Base-by-base conservation (phyloP, 2,113 vertebrate genomes). In the Muscicapa adusta region DNA sequence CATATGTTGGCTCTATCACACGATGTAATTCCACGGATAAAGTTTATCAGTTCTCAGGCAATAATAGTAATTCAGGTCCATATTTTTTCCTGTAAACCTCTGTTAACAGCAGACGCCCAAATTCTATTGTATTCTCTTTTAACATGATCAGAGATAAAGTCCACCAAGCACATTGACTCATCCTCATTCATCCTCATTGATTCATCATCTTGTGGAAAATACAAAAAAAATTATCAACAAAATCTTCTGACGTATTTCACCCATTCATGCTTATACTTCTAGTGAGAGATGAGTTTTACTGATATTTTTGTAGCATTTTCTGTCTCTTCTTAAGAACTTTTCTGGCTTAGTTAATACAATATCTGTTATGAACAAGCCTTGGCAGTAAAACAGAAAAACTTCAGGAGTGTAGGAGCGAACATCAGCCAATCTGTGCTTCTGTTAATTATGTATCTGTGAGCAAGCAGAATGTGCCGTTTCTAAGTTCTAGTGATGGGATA, bases 121-220 rank as follows among this genome's bases (percentile, higher is more conserved):
- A 17, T 56, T 89, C 25, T 54, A 11, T 12, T 77, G 15, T 29
- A 4, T 43, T 68, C 6, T 54, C 16, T 87, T 54, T 61, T 42
- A 73, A 18, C 7, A 18, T 0, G 0, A 23, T 19, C 40, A 53
- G 43, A 43, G 5, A 18, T 65, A 3, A 40, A 73, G 34, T 58
- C 12, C 47, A 88, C 12, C 19, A 42, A 53, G 7, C 7, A 17
- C 40, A 25, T 18, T 66, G 16, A 45, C 62, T 57, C 9, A 71
- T 53, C 9, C 20, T 36, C 43, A 10, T 45, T 45, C 19, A 20
- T 45, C 43, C 43, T 45, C 43, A 45, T 45, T 45, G 18, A 45
- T 45, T 45, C 18, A 45, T 45, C 43, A 10, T 45, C 22, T 48
- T 51, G 14, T 18, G n/a, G 20, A 50, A 93, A 77, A 18, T 1